These are phyloP conservation scores for Ictidomys tridecemlineatus DNA, from an alignment of 2,113 vertebrate species.

Conservation along the genomic window DNA sequence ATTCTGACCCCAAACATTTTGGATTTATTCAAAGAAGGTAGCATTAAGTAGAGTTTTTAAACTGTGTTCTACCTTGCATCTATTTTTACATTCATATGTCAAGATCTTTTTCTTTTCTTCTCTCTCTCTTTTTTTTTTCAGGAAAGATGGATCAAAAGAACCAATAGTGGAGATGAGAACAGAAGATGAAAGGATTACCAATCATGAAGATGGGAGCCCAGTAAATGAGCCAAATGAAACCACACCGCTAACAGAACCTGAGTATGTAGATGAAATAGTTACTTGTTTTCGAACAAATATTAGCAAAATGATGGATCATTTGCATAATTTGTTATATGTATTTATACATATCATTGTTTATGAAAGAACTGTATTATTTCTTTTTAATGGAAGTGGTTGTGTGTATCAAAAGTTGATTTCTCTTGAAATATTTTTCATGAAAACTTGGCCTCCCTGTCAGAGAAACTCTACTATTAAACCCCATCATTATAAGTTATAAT, in stretches of 20 bases:
- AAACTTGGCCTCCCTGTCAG: neutral
- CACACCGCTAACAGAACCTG: conserved; percentile 93
- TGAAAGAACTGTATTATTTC: neutral
- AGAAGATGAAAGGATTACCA: conserved; percentile 94
- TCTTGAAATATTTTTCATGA: neutral
- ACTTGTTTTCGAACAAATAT: neutral
- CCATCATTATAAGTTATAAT: neutral
- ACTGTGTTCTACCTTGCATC: neutral
- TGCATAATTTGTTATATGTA: conserved; percentile 80
- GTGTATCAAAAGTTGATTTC: neutral
- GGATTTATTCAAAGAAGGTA: neutral
- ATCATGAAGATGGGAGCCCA: conserved; percentile 92
- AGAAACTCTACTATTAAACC: neutral
- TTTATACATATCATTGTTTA: neutral
- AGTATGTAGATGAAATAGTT: conserved; percentile 86
- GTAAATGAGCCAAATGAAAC: conserved; percentile 96
- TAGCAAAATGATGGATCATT: neutral
- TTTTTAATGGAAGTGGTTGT: neutral
- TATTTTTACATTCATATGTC: neutral
- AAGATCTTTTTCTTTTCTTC: conserved; percentile 67
- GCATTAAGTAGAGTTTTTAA: neutral
- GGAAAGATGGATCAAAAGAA: conserved; percentile 95
- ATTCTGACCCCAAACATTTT: neutral
- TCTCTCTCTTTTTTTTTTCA: conserved; percentile 77
- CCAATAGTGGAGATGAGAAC: conserved; percentile 95